Percentiles rank a stretch among this genome's conserved stretches.
These are phyloP conservation scores for Drosophila ogumai DNA, from an alignment of 1,140 invertebrate genomes.

Conservation along the genomic window DNA sequence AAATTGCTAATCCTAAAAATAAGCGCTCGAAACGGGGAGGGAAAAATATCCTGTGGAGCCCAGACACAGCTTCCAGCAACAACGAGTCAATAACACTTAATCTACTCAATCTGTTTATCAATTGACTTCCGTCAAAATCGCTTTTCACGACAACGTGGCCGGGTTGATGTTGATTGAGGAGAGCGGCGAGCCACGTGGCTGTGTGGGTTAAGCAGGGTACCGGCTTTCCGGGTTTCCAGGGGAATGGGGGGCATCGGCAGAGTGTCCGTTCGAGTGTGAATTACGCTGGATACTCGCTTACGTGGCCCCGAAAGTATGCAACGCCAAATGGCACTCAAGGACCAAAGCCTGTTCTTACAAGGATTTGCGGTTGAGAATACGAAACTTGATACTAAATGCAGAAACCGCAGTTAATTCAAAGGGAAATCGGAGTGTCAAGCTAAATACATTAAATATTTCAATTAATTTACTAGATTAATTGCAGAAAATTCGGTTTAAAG, in stretches of 20 bases:
- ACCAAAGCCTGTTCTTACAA: constrained; percentile 14
- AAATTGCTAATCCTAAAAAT: constrained; percentile 63
- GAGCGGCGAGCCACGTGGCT: background rate
- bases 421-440: background rate
- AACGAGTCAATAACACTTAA: constrained; percentile 76
- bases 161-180: constrained; percentile 59
- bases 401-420: background rate
- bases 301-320: constrained; percentile 39
- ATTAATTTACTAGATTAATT: background rate
- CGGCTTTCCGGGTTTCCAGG: background rate
- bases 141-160: constrained; percentile 65
- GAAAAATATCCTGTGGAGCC: constrained; percentile 6
- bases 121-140: constrained; percentile 76
- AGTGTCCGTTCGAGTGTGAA: constrained; percentile 61
- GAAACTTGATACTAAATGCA: background rate
- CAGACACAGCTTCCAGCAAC: constrained; percentile 9
- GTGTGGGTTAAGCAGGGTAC: background rate
- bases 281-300: constrained; percentile 38
- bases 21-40: constrained; percentile 20
- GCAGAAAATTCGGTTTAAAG: no score
- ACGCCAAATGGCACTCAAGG: constrained; percentile 58
- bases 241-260: background rate
- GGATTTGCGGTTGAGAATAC: constrained; percentile 19
- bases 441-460: background rate
- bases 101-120: constrained; percentile 78